These are phyloP conservation scores for Drosophila eohydei DNA, from an alignment of 2,888 invertebrate species.

Conservation along the genomic window DNA sequence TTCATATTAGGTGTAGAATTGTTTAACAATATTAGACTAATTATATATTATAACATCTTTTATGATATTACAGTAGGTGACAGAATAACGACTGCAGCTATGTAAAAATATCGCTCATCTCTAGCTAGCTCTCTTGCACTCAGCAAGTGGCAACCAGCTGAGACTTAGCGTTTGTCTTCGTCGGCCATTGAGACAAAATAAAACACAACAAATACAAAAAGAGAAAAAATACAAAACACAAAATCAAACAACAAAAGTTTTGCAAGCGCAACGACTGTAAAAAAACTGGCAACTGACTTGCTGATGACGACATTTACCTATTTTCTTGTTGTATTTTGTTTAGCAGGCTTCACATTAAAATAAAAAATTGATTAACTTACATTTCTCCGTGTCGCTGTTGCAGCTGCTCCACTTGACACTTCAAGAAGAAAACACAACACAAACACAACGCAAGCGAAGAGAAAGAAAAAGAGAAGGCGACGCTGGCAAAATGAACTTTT, in stretches of 20 bases:
- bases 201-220: conserved; percentile 58
- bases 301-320: conserved; percentile 58
- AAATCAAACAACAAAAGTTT: conserved; percentile 62
- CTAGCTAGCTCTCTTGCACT: conserved; percentile 32
- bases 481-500: conserved; percentile 53
- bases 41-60: neutral
- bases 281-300: conserved; percentile 42
- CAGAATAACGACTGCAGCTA: neutral
- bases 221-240: conserved; percentile 33
- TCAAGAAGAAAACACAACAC: conserved; percentile 37
- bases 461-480: conserved; percentile 46
- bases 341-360: conserved; percentile 34
- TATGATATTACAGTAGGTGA: neutral
- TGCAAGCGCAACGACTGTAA: conserved; percentile 53
- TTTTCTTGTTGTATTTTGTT: conserved; percentile 21
- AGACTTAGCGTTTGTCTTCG: conserved; percentile 44
- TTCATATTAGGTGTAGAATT: neutral
- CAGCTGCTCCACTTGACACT: conserved; percentile 34
- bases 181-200: conserved; percentile 64
- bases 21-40: neutral
- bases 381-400: conserved; percentile 32
- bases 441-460: conserved; percentile 34
- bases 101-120: conserved; percentile 31
- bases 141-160: conserved; percentile 46
- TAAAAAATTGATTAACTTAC: conserved; percentile 44